A percentile compares a stretch with the other conserved stretches of the same genome.
Evolutionary conservation across 1,140 invertebrate genomes (phyloP).

Genomic region (Brachionus sp.): DNA sequence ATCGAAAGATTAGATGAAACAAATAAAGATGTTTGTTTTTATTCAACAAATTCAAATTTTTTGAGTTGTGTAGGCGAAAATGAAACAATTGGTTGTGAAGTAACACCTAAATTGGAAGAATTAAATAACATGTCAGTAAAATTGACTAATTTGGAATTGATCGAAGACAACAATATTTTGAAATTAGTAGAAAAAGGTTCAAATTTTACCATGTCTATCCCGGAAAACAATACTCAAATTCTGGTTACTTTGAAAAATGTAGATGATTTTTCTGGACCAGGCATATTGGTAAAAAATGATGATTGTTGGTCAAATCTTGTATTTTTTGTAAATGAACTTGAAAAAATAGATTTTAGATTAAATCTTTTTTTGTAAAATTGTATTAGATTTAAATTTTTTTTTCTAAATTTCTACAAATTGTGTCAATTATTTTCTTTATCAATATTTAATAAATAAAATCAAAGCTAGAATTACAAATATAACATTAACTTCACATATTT

Average conservation of each 20-base stretch:
- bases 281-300: background rate
- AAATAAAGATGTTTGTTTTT: background rate
- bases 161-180: background rate
- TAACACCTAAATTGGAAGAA: background rate
- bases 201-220: background rate
- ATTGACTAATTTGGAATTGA: background rate
- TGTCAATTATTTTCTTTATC: background rate
- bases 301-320: background rate
- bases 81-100: background rate
- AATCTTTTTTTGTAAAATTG: too few relatives aligned
- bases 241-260: background rate
- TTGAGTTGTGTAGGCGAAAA: background rate
- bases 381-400: too few relatives aligned
- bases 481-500: too few relatives aligned
- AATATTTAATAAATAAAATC: background rate
- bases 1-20: background rate
- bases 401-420: too few relatives aligned
- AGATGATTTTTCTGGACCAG: background rate
- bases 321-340: too few relatives aligned
- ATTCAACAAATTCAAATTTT: background rate
- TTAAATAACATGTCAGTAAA: background rate
- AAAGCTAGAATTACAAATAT: too few relatives aligned
- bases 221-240: background rate
- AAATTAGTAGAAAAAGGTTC: background rate
- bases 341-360: too few relatives aligned